phyloP scores from a whole-genome alignment of 2,797 vertebrate genomes.

The Semaprochilodus insignis region DNA sequence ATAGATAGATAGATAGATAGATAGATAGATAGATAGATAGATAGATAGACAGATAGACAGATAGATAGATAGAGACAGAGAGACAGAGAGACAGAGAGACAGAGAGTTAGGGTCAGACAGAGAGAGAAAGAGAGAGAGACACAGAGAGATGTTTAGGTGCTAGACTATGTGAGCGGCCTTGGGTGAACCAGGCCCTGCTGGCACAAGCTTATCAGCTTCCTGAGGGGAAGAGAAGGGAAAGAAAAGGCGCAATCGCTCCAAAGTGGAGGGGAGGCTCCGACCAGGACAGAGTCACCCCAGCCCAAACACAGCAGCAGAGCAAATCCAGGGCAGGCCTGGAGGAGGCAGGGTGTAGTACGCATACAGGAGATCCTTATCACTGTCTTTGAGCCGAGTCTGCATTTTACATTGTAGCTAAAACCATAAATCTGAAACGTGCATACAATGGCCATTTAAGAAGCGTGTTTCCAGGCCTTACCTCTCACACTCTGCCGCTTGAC shows the following conservation, averaged over 20 bases:
- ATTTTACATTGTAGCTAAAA: not conserved
- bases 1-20: no score
- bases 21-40: no score
- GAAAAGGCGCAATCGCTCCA: constrained; percentile 42
- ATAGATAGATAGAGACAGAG: no score
- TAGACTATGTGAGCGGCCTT: constrained; percentile 31
- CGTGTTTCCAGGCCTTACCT: constrained; percentile 17
- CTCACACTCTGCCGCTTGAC: not conserved
- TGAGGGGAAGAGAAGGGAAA: constrained; percentile 50
- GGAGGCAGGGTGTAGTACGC: not conserved
- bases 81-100: not conserved
- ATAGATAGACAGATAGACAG: no score
- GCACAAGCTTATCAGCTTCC: constrained; percentile 55
- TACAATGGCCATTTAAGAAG: constrained; percentile 1
- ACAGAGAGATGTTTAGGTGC: not conserved
- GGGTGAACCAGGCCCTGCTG: constrained; percentile 54
- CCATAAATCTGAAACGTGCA: not conserved
- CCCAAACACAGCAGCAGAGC: not conserved
- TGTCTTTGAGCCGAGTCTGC: not conserved
- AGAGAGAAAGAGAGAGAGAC: not conserved
- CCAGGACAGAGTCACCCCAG: not conserved
- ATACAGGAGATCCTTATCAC: not conserved
- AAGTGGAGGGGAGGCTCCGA: not conserved
- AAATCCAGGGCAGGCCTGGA: not conserved
- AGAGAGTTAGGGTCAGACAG: constrained; percentile 39